Base-by-base conservation (phyloP, 2,113 vertebrate species). In the Spizaetus ornatus region DNA sequence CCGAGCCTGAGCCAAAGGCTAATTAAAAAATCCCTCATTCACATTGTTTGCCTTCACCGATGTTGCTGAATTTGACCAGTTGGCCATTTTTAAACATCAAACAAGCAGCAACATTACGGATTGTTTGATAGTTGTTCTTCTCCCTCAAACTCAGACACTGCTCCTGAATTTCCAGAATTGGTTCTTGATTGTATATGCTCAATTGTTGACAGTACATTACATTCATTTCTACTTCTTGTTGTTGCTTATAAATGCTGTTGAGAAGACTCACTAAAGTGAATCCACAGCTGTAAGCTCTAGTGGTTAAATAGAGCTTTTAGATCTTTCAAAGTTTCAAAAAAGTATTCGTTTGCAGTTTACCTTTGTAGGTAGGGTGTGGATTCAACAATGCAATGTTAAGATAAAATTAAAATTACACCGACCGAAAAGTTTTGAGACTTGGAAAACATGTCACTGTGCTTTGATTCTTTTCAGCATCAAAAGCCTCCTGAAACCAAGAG, bases 71-170 rank as follows among this genome's bases (percentile, higher is more conserved):
- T 80, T 83, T 40, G 76, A 66, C 47, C 26, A 42, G 13, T 23
- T 83, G 53, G 8, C 29, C 18, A 27, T 52, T 94, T 72, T 34
- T 5, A 79, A 92, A n/a, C 20, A 18, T n/a, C 38, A 83, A 94
- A 61, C 8, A 62, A 84, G 31, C n/a, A 71, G 21, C 22, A 52
- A 12, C 1, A 0, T 59, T 48, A 42, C 0, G 1, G 61, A 34
- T 65, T 53, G 14, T 61, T 94, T 77, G 43, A 48, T 63, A 78
- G 55, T 7, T 80, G 2, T 2, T 69, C 48, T 55, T 90, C 27
- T 87, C 26, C 18, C 19, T n/a, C 32, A 38, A n/a, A 58, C 11
- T 83, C n/a, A 36, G 42, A 27, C 26, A 13, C 36, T 58, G 8
- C 34, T 92, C 11, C 58, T 58, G 38, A 45, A 83, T 66, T 91